Evolutionary conservation across 1,140 invertebrate genomes (phyloP), one percentile per base, ranked within the genome.

Genomic region (Calycopis cecrops): DNA sequence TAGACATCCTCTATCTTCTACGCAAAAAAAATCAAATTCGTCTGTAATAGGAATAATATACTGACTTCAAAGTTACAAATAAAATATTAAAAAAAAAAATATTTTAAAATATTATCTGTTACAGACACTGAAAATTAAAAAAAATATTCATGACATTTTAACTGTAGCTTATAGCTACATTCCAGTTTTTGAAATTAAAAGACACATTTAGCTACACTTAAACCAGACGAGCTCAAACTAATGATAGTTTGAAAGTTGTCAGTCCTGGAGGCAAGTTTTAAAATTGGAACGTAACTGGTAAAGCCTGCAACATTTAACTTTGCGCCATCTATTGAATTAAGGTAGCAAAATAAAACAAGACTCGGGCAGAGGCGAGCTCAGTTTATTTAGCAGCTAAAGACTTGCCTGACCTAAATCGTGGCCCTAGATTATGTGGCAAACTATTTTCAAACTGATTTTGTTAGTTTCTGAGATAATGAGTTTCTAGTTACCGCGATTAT

Each of bases 371-470:
- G 6, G 21, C 21, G 6, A 6, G 21, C 21, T 28, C 21, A 3
- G 6, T 44, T 44, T 44, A 44, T 44, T 44, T 44, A 44, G 21
- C 21, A 28, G 40, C 40, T 44, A 44, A 44, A 44, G 40, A 44
- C 40, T 9, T 16, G 40, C 14, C 40, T 44, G 40, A 44, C 40
- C 40, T 44, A 44, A 44, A 44, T 44, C 8, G 16, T 9, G 40
- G 16, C 40, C 40, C 14, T 44, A 44, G 40, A 9, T 44, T 44
- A 44, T 44, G 14, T 44, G 6, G 40, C 14, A 44, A 44, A 44
- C 40, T 42, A 42, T 44, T 44, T 44, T 44, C 14, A 16, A 44
- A 44, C 40, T 44, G 40, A 44, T 44, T 44, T 44, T 44, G 17
- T 44, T 44, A 44, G 40, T 44, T 9, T 16, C 2, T 16, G 40